Evolutionary conservation across 2,113 vertebrate genomes (phyloP).

Genomic region (Vidua macroura): DNA sequence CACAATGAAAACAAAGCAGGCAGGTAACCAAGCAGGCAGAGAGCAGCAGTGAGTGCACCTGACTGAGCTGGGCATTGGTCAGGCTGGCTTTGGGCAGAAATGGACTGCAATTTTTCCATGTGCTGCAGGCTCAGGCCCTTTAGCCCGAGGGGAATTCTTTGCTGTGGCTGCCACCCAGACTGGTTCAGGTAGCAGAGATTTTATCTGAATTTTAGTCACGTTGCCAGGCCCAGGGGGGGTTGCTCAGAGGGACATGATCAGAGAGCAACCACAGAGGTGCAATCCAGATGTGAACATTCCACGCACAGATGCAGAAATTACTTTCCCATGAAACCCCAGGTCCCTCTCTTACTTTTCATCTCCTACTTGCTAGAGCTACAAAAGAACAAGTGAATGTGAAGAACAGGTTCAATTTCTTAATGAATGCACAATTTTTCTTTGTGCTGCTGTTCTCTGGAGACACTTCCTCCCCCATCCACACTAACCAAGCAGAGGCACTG

Average conservation of each 20-base stretch:
- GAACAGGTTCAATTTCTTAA: not conserved
- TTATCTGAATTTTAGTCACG: not conserved
- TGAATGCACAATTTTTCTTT: not conserved
- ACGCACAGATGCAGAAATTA: not conserved
- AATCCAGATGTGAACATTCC: not conserved
- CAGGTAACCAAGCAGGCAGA: not conserved
- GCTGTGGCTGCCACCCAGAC: not conserved
- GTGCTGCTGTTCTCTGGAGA: not conserved
- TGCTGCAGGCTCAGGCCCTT: rapidly evolving
- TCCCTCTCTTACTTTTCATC: not conserved
- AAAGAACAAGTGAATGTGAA: not conserved
- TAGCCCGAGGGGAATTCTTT: not conserved
- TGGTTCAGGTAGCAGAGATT: not conserved
- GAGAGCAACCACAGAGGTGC: not conserved
- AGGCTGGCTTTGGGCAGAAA: not conserved
- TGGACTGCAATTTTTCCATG: rapidly evolving
- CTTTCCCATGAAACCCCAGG: not conserved
- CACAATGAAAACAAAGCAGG: not conserved
- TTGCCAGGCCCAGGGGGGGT: rapidly evolving
- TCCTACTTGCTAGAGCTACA: not conserved
- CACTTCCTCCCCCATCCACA: not conserved
- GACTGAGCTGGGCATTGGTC: rapidly evolving
- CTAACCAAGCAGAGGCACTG: not conserved
- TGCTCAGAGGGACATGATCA: not conserved
- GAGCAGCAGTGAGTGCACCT: not conserved